Percentiles rank a stretch among this genome's conserved stretches.
Conservation (phyloP, 1,140 invertebrate genomes). For the Drosophila biarmipes region DNA sequence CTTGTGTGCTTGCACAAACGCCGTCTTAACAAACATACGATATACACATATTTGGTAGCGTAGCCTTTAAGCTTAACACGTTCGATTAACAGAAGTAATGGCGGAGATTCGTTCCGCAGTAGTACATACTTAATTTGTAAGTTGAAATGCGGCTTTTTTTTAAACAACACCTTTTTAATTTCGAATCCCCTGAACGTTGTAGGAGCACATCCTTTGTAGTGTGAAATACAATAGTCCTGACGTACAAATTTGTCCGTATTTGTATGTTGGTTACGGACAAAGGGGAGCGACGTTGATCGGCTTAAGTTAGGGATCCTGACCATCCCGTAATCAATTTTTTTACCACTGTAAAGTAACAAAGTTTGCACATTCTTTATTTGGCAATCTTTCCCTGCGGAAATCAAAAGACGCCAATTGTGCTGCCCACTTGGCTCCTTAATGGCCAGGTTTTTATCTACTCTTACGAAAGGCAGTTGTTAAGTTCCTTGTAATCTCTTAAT, state of each 20-base stretch:
- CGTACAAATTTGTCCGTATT: background rate
- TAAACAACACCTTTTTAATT: background rate
- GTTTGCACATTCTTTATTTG: constrained; percentile 7
- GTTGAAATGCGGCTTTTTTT: background rate
- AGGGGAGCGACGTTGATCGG: background rate
- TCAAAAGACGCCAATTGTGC: constrained; percentile 13
- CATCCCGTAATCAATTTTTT: constrained; percentile 17
- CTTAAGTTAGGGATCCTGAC: constrained; percentile 3
- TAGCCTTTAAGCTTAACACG: constrained; percentile 16
- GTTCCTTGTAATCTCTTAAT: background rate
- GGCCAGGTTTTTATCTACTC: background rate
- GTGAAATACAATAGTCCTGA: constrained; percentile 22
- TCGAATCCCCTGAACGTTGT: background rate
- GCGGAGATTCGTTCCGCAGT: background rate
- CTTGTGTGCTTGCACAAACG: constrained; percentile 13
- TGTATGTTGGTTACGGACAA: background rate
- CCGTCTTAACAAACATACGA: background rate
- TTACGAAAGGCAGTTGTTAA: background rate
- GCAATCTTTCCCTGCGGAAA: background rate
- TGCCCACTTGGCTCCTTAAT: background rate
- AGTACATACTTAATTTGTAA: constrained; percentile 20
- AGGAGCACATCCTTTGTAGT: background rate
- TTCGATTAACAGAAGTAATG: background rate
- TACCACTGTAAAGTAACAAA: constrained; percentile 18
- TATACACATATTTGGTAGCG: constrained; percentile 20